Conservation (phyloP, 2,888 invertebrate species). For the Molorchus minor region DNA sequence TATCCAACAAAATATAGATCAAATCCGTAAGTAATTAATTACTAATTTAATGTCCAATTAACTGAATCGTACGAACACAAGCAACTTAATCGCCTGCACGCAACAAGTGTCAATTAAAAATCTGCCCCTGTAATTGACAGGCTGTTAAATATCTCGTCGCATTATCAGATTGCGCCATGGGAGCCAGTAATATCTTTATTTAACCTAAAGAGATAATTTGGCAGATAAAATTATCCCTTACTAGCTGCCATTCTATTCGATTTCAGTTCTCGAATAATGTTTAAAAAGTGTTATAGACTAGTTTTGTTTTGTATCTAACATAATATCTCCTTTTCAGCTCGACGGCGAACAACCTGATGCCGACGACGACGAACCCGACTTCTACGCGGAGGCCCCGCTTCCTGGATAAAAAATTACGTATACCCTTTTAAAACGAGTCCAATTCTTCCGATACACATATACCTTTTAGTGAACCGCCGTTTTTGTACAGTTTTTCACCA, state of each 20-base stretch:
- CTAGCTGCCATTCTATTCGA: too few species aligned
- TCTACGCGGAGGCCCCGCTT: slow-evolving; percentile 90
- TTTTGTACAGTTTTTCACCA: slow-evolving; percentile 2
- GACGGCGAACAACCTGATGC: slow-evolving; percentile 85
- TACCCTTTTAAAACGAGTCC: background rate
- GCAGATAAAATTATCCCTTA: too few species aligned
- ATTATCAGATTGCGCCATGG: too few species aligned
- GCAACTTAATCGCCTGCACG: slow-evolving; percentile 3
- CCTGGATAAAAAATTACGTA: slow-evolving; percentile 69
- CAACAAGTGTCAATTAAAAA: slow-evolving; percentile 7
- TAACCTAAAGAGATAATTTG: too few species aligned
- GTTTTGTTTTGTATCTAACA: too few species aligned
- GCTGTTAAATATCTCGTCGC: too few species aligned
- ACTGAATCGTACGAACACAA: background rate
- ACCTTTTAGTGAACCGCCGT: background rate
- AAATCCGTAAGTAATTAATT: too few species aligned
- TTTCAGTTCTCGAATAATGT: too few species aligned
- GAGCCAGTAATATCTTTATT: too few species aligned
- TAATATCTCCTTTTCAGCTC: slow-evolving; percentile 70
- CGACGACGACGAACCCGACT: slow-evolving; percentile 90
- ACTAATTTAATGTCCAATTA: slow-evolving; percentile 13
- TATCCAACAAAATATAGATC: too few species aligned
- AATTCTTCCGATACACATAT: slow-evolving; percentile 2
- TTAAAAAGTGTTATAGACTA: too few species aligned
- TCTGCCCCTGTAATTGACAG: background rate